Percentiles rank a stretch among this genome's conserved stretches.
Conservation (phyloP, 2,888 invertebrate species). For the Synergus umbraculus region DNA sequence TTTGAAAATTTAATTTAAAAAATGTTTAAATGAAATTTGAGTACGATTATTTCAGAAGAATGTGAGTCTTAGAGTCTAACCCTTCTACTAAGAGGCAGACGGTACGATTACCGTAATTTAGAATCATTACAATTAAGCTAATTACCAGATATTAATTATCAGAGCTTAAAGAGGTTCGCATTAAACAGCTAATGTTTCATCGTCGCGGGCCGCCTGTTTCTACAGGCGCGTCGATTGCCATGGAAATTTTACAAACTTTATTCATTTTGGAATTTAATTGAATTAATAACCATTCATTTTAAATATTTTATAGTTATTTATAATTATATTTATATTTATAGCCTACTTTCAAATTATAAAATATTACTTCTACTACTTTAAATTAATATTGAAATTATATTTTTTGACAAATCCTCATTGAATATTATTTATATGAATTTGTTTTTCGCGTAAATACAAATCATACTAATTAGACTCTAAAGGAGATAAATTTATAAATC, state of each 20-base stretch:
- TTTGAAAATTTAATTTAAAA: too few relatives aligned
- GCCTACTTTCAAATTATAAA: too few relatives aligned
- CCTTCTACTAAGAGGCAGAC: conserved; percentile 65
- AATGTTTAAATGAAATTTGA: too few relatives aligned
- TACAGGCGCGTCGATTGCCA: conserved; percentile 36
- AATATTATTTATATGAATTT: too few relatives aligned
- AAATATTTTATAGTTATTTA: background rate
- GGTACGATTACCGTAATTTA: conserved; percentile 72
- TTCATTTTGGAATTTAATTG: background rate
- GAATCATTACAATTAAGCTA: conserved; percentile 76
- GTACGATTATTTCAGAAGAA: background rate
- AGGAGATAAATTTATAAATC: background rate
- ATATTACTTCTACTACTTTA: too few relatives aligned
- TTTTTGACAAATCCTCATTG: too few relatives aligned
- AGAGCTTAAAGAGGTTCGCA: conserved; percentile 72
- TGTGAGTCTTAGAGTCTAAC: conserved; percentile 53
- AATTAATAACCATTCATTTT: background rate
- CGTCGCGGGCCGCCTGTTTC: conserved; percentile 63
- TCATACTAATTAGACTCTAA: background rate
- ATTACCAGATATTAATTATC: conserved; percentile 75
- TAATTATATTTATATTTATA: background rate
- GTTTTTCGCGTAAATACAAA: background rate
- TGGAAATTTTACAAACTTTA: background rate
- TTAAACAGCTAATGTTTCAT: conserved; percentile 74
- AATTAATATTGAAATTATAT: too few relatives aligned